Evolutionary conservation across 2,113 vertebrate genomes (phyloP).

Genomic region (Tenebrosternarchus preto): DNA sequence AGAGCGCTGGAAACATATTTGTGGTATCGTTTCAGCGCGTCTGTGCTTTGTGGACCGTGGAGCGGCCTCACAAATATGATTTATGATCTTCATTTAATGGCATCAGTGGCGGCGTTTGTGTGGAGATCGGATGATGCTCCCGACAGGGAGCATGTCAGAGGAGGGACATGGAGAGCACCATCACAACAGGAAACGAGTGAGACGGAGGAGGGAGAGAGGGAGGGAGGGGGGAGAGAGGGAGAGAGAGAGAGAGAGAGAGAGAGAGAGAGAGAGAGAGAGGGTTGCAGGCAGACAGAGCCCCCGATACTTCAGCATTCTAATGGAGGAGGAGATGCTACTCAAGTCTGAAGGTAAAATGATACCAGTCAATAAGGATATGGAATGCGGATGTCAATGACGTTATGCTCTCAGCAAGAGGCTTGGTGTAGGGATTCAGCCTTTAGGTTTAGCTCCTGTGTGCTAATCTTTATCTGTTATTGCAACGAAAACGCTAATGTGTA

Average conservation of each 20-base stretch:
- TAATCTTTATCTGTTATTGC: constrained; percentile 10
- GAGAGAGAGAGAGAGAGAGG: constrained; percentile 69
- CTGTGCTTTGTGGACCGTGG: constrained; percentile 68
- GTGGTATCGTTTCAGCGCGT: constrained; percentile 74
- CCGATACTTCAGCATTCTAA: constrained; percentile 77
- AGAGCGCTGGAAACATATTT: constrained; percentile 70
- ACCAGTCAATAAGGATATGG: constrained; percentile 75
- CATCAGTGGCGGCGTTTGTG: constrained; percentile 65
- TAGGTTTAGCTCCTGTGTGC: neutral
- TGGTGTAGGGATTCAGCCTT: constrained; percentile 3
- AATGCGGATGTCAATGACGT: constrained; percentile 56
- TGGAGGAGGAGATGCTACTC: constrained; percentile 77
- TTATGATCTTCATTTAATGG: constrained; percentile 82
- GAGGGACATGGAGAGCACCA: constrained; percentile 65
- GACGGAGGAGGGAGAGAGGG: constrained; percentile 72
- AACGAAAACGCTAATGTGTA: neutral
- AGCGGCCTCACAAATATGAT: constrained; percentile 74
- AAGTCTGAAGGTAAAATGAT: constrained; percentile 75
- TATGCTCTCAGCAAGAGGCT: constrained; percentile 57
- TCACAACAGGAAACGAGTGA: constrained; percentile 76
- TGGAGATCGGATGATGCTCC: constrained; percentile 79
- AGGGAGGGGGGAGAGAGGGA: constrained; percentile 71
- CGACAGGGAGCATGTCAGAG: constrained; percentile 74
- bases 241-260: too few species aligned
- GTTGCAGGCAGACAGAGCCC: constrained; percentile 46